Evolutionary conservation across 1,140 invertebrate genomes (phyloP).

Genomic region (Plodia interpunctella): DNA sequence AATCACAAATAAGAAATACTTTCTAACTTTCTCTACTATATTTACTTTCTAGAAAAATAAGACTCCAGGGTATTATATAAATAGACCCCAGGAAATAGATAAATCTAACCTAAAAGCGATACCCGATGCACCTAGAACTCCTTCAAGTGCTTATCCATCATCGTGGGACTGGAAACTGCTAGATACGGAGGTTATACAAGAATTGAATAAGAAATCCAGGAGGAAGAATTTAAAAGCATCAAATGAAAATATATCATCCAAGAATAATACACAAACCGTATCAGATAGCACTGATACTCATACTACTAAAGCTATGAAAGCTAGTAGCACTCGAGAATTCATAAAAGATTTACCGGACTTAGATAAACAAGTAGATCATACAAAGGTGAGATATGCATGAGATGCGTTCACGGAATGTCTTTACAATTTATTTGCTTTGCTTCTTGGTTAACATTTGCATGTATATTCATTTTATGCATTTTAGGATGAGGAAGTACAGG

Average conservation of each 20-base stretch:
- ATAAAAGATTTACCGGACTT: conserved; percentile 64
- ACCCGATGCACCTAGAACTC: conserved; percentile 87
- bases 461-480: conserved; percentile 63
- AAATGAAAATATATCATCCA: conserved; percentile 69
- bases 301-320: conserved; percentile 52
- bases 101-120: conserved; percentile 81
- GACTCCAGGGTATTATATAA: conserved; percentile 87
- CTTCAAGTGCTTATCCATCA: conserved; percentile 80
- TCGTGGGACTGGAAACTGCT: conserved; percentile 86
- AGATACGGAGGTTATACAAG: conserved; percentile 66
- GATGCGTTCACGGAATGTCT: conserved; percentile 33
- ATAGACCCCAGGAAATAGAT: conserved; percentile 85
- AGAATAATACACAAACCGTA: conserved; percentile 54
- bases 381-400: conserved; percentile 59
- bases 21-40: neutral
- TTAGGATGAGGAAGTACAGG: conserved; percentile 42
- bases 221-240: conserved; percentile 64
- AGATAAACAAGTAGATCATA: conserved; percentile 38
- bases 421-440: conserved; percentile 62
- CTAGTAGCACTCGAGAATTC: conserved; percentile 64
- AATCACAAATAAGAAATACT: neutral
- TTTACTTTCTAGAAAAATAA: conserved; percentile 84
- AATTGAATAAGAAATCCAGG: conserved; percentile 61
- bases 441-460: conserved; percentile 68
- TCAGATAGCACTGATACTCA: conserved; percentile 50